Percentiles rank a stretch among this genome's conserved stretches.
These are phyloP conservation scores for Xanthostigma xanthostigma DNA, from an alignment of 2,888 invertebrate genomes.

Conservation along the genomic window DNA sequence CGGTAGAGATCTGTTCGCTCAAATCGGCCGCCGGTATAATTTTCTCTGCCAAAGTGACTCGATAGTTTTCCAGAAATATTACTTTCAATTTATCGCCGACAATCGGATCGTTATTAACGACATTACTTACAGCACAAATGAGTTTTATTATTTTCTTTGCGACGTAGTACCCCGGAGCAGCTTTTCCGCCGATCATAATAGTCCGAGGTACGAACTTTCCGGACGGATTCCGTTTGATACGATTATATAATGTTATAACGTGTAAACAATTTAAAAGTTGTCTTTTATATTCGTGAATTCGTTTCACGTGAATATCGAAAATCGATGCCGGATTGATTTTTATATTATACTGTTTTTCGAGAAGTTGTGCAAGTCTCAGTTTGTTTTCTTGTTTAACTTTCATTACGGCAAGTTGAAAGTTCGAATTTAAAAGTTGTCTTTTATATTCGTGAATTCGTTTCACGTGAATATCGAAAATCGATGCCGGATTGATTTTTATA, in stretches of 20 bases:
- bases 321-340: constrained; percentile 87
- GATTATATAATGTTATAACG: constrained; percentile 90
- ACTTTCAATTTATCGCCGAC: constrained; percentile 94
- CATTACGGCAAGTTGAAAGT: constrained; percentile 78
- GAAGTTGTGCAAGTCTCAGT: constrained; percentile 66
- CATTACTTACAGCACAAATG: constrained; percentile 84
- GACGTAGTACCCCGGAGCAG: constrained; percentile 95
- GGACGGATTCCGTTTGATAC: constrained; percentile 88
- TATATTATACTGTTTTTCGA: constrained; percentile 80
- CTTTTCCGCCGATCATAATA: constrained; percentile 94
- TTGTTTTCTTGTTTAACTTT: constrained; percentile 99
- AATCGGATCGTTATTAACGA: constrained; percentile 95
- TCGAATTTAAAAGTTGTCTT: constrained; percentile 84
- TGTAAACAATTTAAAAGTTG: constrained; percentile 94
- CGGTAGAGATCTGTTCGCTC: constrained; percentile 97
- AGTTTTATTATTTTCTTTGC: constrained; percentile 98
- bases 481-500: constrained; percentile 78
- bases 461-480: constrained; percentile 96
- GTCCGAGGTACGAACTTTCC: constrained; percentile 79
- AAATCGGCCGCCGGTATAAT: constrained; percentile 98
- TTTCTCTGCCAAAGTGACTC: constrained; percentile 94
- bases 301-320: constrained; percentile 97
- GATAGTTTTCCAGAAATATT: constrained; percentile 93
- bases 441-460: constrained; percentile 99
- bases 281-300: constrained; percentile 99